These are phyloP conservation scores for Drosophila oshimai DNA, from an alignment of 1,140 invertebrate species.

Conservation along the genomic window DNA sequence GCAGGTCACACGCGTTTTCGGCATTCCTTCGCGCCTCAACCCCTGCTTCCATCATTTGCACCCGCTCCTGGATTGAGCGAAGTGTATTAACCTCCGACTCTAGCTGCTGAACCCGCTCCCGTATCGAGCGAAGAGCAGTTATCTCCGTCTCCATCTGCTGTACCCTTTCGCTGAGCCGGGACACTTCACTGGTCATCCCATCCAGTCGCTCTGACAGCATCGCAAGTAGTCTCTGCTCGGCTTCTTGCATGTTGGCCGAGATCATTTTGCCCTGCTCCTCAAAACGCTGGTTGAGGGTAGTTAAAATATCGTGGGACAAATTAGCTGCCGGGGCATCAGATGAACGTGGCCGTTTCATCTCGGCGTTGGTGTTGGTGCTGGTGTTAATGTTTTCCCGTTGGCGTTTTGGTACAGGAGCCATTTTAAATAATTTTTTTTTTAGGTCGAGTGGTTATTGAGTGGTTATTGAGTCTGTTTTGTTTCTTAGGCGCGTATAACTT, in stretches of 20 bases:
- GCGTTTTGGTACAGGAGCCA: too few species aligned
- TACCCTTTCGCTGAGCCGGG: background rate
- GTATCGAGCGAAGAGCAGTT: background rate
- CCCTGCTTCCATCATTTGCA: background rate
- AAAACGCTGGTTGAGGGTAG: background rate
- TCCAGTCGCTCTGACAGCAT: background rate
- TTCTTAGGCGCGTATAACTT: too few species aligned
- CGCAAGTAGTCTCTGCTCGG: background rate
- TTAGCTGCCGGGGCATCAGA: background rate
- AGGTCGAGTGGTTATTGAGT: too few species aligned
- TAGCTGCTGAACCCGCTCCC: background rate
- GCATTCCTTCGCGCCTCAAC: background rate
- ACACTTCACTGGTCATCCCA: background rate
- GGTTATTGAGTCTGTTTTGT: too few species aligned
- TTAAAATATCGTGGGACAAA: background rate
- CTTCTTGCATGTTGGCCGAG: background rate
- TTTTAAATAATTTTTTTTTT: background rate
- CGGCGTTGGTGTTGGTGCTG: too few species aligned
- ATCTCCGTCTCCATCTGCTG: background rate
- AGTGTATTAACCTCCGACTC: background rate
- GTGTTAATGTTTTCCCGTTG: too few species aligned
- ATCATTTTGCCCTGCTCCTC: background rate
- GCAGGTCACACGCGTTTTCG: background rate
- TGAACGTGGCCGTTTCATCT: background rate
- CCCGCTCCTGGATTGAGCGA: background rate